A percentile compares a stretch with the other conserved stretches of the same genome.
Evolutionary conservation across 2,888 invertebrate species (phyloP).

Genomic region (Tanaodytes sp.): DNA sequence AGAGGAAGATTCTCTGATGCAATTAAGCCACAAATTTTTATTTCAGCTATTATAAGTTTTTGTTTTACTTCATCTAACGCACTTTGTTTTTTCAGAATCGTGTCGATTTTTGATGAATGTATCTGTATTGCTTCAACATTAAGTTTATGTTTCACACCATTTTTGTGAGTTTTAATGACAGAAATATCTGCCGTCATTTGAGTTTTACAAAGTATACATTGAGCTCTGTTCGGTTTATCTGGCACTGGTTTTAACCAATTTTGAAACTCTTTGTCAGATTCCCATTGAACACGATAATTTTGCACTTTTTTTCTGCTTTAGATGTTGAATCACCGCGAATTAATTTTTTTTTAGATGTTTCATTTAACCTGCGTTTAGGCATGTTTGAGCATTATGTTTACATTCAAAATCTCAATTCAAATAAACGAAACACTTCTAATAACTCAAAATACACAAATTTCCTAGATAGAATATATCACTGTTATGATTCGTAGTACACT

Average conservation of each 20-base stretch:
- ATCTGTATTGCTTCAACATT: too few species aligned
- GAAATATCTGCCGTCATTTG: background rate
- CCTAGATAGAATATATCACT: background rate
- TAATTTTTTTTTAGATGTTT: background rate
- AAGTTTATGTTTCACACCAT: too few species aligned
- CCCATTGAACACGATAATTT: background rate
- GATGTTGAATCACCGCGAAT: background rate
- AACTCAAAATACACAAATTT: background rate
- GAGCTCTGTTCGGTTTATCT: background rate
- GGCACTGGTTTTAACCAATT: background rate
- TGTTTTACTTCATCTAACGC: background rate
- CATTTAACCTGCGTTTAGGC: background rate
- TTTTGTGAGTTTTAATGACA: background rate
- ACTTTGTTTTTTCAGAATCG: background rate
- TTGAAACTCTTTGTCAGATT: background rate
- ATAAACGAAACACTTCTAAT: too few species aligned
- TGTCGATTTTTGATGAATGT: background rate
- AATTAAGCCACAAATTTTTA: constrained; percentile 15
- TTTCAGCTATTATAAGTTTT: constrained; percentile 6
- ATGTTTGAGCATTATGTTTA: background rate
- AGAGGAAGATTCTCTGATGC: constrained; percentile 12
- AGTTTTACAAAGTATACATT: background rate
- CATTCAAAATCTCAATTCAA: background rate
- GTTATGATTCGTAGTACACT: too few species aligned
- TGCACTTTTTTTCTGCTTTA: background rate